Evolutionary conservation across 2,797 vertebrate species (phyloP), one percentile per base, ranked within the genome.

Genomic region (Leptatherina wallacei): DNA sequence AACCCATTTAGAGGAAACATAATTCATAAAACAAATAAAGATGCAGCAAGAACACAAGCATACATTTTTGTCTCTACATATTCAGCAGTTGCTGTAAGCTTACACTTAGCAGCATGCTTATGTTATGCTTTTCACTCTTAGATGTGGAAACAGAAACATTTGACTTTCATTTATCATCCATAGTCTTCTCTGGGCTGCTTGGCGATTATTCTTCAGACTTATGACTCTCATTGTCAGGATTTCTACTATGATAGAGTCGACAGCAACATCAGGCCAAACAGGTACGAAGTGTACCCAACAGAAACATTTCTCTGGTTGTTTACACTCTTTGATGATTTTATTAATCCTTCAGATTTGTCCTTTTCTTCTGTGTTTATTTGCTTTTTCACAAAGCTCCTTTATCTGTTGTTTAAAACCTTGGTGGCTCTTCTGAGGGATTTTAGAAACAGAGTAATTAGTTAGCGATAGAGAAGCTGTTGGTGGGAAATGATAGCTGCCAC

Each of bases 391-490:
- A 72, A 78, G 75, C 83, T 49, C 73, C 29, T 59, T 71, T 81
- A 64, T 88, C 74, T 82, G 85, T 57, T 63, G 29, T 64, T 2
- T 71, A 67, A 78, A 89, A 80, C 84, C 63, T 73, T 0, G 5
- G 69, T 36, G 77, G 75, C 78, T 90, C 88, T 78, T 92, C 82
- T 80, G 81, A 86, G 76, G 83, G 86, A 90, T 91, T 92, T 91
- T 61, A 65, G 80, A 72, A 90, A 84, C 77, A 33, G 72, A 87
- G 86, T 93, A 92, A 93, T 93, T 92, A 91, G 90, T 91, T 91
- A 57, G 89, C 47, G 74, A 89, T 89, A 82, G 80, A 84, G 66
- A 78, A 85, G 85, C 78, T 62, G 83, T 89, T 81, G 88, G 72
- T 75, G 78, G 83, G 81, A 87, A 91, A 84, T 84, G 82, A 91